A percentile compares a stretch with the other conserved stretches of the same genome.
phyloP scores from a whole-genome alignment of 2,888 invertebrate genomes.

The Minunthozetes semirufus region DNA sequence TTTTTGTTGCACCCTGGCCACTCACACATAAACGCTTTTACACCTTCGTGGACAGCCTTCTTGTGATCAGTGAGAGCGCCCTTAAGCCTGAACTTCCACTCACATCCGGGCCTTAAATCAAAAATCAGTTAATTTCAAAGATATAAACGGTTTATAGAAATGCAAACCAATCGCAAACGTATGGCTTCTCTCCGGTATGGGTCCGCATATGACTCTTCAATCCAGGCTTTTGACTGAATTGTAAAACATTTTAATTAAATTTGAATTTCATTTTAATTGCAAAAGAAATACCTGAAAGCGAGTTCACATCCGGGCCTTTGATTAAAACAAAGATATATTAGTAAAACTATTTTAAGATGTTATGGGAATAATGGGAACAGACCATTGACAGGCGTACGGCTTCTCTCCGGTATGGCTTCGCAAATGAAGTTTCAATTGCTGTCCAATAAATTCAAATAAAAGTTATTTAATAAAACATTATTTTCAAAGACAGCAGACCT shows the following conservation, averaged over 20 bases:
- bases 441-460: neutral
- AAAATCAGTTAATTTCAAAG: conserved; percentile 49
- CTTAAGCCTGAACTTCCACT: conserved; percentile 32
- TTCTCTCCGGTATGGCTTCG: conserved; percentile 33
- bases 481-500: no score
- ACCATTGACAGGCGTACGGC: conserved; percentile 18
- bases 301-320: neutral
- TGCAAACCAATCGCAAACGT: conserved; percentile 47
- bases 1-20: conserved; percentile 35
- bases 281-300: neutral
- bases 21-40: conserved; percentile 32
- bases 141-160: neutral
- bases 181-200: conserved; percentile 91
- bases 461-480: no score
- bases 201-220: conserved; percentile 68
- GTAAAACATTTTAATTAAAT: neutral
- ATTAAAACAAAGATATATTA: neutral
- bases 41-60: conserved; percentile 30
- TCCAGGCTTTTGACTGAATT: conserved; percentile 86
- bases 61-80: conserved; percentile 35
- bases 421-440: conserved; percentile 34
- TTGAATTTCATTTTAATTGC: neutral
- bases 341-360: neutral
- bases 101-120: conserved; percentile 52
- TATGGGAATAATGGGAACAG: neutral